Percentiles rank a stretch among this genome's conserved stretches.
phyloP scores from a whole-genome alignment of 1,140 invertebrate species.

The Cyrtorhinus lividipennis region DNA sequence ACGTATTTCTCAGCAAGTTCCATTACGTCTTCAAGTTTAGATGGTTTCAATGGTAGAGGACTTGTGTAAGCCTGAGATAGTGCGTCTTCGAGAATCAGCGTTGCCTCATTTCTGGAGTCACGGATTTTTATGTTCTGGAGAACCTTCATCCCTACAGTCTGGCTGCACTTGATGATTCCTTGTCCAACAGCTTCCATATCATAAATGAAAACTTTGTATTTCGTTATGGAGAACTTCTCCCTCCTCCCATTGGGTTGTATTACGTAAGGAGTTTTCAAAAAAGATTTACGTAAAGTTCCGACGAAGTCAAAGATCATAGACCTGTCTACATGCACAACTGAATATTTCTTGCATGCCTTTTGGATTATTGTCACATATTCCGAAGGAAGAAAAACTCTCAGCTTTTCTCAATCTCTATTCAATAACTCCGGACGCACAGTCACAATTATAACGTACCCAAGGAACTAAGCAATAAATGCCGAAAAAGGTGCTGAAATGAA shows the following conservation, averaged over 20 bases:
- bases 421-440: background rate
- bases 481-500: no score
- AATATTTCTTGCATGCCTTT: background rate
- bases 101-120: background rate
- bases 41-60: background rate
- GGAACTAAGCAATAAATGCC: no score
- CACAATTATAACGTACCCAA: no score
- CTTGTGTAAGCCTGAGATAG: background rate
- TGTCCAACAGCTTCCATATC: background rate
- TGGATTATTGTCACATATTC: background rate
- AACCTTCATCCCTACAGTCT: background rate
- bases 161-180: background rate
- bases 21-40: background rate
- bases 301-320: background rate
- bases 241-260: background rate
- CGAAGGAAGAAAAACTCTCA: background rate
- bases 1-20: background rate
- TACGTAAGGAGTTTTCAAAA: background rate
- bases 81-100: background rate
- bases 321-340: background rate
- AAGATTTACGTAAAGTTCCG: background rate
- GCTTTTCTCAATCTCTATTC: background rate
- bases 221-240: background rate
- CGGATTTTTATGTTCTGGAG: background rate
- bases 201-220: background rate